Base-by-base conservation (phyloP, 1,140 invertebrate species). In the Phthorimaea operculella region DNA sequence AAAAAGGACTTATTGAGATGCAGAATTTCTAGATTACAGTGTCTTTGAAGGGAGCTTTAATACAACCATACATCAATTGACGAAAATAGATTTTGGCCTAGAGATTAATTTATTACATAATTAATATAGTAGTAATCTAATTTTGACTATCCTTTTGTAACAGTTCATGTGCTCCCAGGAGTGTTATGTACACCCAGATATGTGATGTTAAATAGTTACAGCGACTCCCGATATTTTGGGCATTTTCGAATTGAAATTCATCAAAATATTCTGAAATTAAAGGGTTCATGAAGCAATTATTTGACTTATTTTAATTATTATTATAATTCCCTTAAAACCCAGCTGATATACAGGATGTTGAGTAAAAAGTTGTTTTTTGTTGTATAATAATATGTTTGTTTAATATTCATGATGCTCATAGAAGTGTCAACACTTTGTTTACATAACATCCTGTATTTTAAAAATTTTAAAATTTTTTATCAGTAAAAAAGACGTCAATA, bases 201-300 rank as follows among this genome's bases (percentile, higher is more conserved):
- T n/a, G n/a, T n/a, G n/a, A n/a, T n/a, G n/a, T n/a, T n/a, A n/a
- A 28, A 28, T 28, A 28, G 21, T 28, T 28, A 28, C 21, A 28
- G 21, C 21, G 6, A 28, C 21, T 6, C 6, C 21, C 21, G 21
- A 6, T 5, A 17, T 16, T 15, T 47, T 47, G 44, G 44, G 16
- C 44, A 47, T 8, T 47, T 2, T 47, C 11, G 16, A 5, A 56
- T 60, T 45, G 48, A 59, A 63, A 63, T 63, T 56, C 60, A 65
- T 66, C 52, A 66, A 67, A 69, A 66, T 76, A 74, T 67, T 72
- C 62, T 71, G 64, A 80, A 80, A 80, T 78, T 78, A 80, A 80
- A 80, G 60, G 66, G 73, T 80, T 77, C 65, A 70, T 57, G 62
- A 72, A 61, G 59, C 58, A 69, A 50, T 57, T 54, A 54, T 42